Conservation (phyloP, 2,888 invertebrate genomes). For the Sarcophaga variegata region DNA sequence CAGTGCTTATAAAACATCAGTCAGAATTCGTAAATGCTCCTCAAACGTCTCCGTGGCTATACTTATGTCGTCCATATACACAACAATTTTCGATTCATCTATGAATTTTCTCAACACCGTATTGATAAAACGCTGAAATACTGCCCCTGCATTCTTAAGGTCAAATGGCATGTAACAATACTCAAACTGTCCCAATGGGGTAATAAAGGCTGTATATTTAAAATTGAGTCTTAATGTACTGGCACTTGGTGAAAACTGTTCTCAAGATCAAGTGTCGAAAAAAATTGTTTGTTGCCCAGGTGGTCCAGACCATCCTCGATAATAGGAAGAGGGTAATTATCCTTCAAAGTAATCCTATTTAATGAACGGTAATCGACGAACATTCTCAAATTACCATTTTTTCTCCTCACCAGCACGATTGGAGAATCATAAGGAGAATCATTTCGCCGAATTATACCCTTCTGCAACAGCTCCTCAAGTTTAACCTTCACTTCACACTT, state of each 20-base stretch:
- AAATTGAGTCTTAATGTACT: not conserved
- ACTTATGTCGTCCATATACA: slow-evolving; percentile 48
- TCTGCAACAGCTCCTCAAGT: slow-evolving; percentile 21
- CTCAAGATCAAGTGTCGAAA: slow-evolving; percentile 21
- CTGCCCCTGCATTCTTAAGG: not conserved
- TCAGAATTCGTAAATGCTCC: slow-evolving; percentile 22
- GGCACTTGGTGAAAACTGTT: not conserved
- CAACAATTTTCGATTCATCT: not conserved
- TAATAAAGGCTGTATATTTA: slow-evolving; percentile 35
- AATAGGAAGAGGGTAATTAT: slow-evolving; percentile 17
- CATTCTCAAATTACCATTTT: too few relatives aligned
- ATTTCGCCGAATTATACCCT: slow-evolving; percentile 3
- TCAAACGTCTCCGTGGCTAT: slow-evolving; percentile 38
- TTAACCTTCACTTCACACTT: not conserved
- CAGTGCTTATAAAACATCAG: too few relatives aligned
- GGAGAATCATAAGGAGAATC: rapidly evolving
- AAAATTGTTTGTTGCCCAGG: slow-evolving; percentile 19
- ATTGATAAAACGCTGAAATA: slow-evolving; percentile 2
- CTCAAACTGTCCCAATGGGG: not conserved
- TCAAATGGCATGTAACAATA: slow-evolving; percentile 7
- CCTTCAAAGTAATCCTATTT: not conserved
- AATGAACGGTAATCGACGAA: too few relatives aligned
- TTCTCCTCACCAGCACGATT: too few relatives aligned
- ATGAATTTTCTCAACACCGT: not conserved
- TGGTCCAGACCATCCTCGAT: too few relatives aligned